Evolutionary conservation across 1,140 invertebrate species (phyloP).

Genomic region (Venustaconcha ellipsiformis): DNA sequence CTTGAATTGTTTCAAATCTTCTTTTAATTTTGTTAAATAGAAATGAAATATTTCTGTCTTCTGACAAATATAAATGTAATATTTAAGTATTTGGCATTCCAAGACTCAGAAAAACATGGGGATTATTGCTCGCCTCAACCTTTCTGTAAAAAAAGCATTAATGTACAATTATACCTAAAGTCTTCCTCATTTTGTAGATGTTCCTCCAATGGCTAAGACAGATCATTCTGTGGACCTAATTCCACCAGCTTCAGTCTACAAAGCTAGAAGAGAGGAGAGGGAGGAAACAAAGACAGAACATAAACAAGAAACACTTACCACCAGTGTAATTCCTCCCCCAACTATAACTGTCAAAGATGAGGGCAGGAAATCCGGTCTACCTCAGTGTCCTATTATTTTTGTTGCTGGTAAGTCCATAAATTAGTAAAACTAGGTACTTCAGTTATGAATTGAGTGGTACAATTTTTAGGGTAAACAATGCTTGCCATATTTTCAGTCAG

Average conservation of each 20-base stretch:
- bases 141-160: too few relatives aligned
- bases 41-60: too few relatives aligned
- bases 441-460: too few relatives aligned
- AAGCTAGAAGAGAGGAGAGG: not conserved
- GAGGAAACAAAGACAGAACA: not conserved
- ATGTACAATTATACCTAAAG: not conserved
- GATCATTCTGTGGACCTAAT: not conserved
- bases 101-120: too few relatives aligned
- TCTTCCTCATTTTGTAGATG: not conserved
- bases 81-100: too few relatives aligned
- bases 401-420: constrained; percentile 43
- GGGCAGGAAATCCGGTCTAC: constrained; percentile 51
- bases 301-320: not conserved
- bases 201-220: not conserved
- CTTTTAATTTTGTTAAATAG: too few relatives aligned
- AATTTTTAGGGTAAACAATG: too few relatives aligned
- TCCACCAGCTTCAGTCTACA: not conserved
- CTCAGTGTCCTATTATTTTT: constrained; percentile 55
- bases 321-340: constrained; percentile 33
- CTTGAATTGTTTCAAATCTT: too few relatives aligned
- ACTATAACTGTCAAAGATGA: constrained; percentile 49
- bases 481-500: too few relatives aligned
- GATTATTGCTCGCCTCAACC: too few relatives aligned
- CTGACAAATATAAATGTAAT: too few relatives aligned
- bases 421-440: too few relatives aligned